phyloP scores from a whole-genome alignment of 2,888 invertebrate species.

The Leptopilina syphax region DNA sequence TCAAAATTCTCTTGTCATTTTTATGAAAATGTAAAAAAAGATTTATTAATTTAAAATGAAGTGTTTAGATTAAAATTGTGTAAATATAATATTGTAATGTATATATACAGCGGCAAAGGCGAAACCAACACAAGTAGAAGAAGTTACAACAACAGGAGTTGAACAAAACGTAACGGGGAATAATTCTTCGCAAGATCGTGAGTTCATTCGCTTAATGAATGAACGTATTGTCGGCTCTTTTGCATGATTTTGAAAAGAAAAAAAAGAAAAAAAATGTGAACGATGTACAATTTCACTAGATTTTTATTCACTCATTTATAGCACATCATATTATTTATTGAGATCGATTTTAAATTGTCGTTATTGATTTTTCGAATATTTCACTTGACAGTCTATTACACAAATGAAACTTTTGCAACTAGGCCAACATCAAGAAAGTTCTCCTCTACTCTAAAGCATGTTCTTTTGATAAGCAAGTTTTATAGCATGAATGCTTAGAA shows the following conservation, averaged over 20 bases:
- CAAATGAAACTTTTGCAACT: slow-evolving; percentile 12
- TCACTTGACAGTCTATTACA: not conserved
- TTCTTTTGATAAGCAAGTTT: slow-evolving; percentile 6
- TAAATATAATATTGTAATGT: not conserved
- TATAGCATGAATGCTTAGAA: slow-evolving; percentile 27
- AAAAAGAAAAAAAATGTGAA: slow-evolving; percentile 24
- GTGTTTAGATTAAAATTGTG: not conserved
- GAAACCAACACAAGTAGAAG: slow-evolving; percentile 72
- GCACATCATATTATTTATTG: not conserved
- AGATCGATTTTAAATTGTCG: not conserved
- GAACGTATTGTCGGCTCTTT: slow-evolving; percentile 57
- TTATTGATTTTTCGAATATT: not conserved
- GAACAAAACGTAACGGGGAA: slow-evolving; percentile 68
- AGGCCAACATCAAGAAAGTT: not conserved
- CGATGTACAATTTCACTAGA: slow-evolving; percentile 40
- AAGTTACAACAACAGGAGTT: slow-evolving; percentile 63
- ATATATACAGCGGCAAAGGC: slow-evolving; percentile 67
- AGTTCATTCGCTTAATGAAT: slow-evolving; percentile 73
- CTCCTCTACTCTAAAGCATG: slow-evolving; percentile 17
- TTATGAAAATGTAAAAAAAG: too few species aligned
- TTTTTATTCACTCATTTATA: slow-evolving; percentile 1
- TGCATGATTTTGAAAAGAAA: slow-evolving; percentile 48
- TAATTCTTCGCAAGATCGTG: slow-evolving; percentile 71
- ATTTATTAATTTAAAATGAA: not conserved
- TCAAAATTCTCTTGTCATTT: too few species aligned